These are phyloP conservation scores for Bombus turneri DNA, from an alignment of 1,140 invertebrate species.

Conservation along the genomic window DNA sequence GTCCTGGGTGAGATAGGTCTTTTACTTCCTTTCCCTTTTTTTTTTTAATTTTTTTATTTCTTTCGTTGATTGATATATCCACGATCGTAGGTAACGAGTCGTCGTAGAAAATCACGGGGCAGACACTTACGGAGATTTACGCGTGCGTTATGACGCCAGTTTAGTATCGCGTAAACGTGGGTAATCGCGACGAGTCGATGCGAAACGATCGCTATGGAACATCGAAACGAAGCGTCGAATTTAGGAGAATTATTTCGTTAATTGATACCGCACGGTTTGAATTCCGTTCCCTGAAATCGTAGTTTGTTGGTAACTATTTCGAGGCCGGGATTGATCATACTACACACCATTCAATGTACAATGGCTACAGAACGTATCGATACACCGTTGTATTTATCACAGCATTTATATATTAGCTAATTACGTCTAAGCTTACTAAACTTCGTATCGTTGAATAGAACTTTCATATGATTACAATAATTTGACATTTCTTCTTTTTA, in stretches of 20 bases:
- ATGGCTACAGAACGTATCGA: too few relatives aligned
- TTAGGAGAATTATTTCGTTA: slow-evolving; percentile 37
- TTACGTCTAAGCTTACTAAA: too few relatives aligned
- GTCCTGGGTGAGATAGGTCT: neutral
- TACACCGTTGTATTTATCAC: too few relatives aligned
- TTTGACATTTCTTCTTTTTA: too few relatives aligned
- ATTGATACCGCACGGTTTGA: slow-evolving; percentile 13
- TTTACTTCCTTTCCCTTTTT: neutral
- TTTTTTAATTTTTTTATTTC: neutral
- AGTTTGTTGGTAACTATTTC: neutral
- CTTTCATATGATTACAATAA: too few relatives aligned
- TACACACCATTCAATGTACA: too few relatives aligned
- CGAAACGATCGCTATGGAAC: neutral
- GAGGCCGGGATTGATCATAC: neutral
- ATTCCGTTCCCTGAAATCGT: neutral
- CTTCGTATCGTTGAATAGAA: too few relatives aligned
- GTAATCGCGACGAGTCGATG: slow-evolving; percentile 10
- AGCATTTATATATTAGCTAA: too few relatives aligned
- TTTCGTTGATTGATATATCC: neutral
- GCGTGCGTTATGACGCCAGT: neutral
- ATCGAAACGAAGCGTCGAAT: slow-evolving; percentile 13
- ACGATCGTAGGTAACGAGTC: neutral
- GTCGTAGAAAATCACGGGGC: neutral
- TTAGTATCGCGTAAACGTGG: slow-evolving; percentile 7
- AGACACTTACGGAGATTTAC: neutral